Evolutionary conservation across 2,113 vertebrate species (phyloP), one percentile per base, ranked within the genome.

Genomic region (Lamprologus callipterus): DNA sequence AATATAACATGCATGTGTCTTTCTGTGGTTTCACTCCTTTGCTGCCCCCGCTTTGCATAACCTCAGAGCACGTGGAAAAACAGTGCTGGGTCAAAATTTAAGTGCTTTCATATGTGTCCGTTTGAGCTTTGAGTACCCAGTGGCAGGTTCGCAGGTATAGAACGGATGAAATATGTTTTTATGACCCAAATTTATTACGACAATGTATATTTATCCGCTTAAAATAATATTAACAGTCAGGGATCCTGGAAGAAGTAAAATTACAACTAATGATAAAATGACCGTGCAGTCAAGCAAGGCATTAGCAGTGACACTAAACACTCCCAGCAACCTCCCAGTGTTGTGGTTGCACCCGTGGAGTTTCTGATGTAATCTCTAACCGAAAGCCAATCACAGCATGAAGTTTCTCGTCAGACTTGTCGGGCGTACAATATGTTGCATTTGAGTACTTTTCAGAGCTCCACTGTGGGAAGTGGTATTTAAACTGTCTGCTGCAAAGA

Each of bases 381-480:
- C 78, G 5, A 6, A n/a, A 82, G 87, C 91, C 91, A 88, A 87
- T 88, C 89, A 28, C 84, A 87, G 88, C 84, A 14, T 54, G 90
- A 63, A 1, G 37, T 70, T 88, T 89, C 80, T 82, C 26, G 19
- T 60, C 75, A 86, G 68, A 86, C 47, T 19, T 80, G 75, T 87
- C 3, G 40, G 84, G 82, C 84, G n/a, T 80, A 54, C 49, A 51
- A 1, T 28, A 16, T 4, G 35, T 40, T 3, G 35, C 85, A 51
- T 42, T 73, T 57, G 60, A 83, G 91, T 42, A 63, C 79, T 81
- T 65, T 82, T 84, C 37, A 73, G 4, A 10, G 68, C 40, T 45
- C 23, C 45, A 6, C 16, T 12, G 10, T 23, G 51, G 23, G 3
- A 49, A 28, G 23, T 0, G 70, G 16, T 12, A 49, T 51, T 78